Conservation (phyloP, 2,797 vertebrate species). For the Myoxocephalus aenaeus region DNA sequence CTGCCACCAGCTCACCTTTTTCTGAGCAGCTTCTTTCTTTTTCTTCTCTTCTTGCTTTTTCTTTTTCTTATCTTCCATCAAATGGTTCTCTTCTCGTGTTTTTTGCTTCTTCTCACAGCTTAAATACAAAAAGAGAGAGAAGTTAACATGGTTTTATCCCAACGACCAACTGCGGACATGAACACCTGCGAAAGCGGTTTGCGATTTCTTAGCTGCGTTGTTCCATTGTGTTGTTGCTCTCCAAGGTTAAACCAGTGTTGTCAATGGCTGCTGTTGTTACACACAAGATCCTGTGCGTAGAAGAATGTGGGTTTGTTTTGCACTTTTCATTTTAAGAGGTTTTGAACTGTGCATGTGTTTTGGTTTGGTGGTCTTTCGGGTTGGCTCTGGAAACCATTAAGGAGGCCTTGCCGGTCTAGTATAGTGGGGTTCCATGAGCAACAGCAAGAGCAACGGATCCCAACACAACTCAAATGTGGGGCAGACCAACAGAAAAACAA, state of each 20-base stretch:
- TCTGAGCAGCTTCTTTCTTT: slow-evolving; percentile 98
- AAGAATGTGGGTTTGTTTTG: slow-evolving; percentile 21
- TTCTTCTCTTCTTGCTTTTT: slow-evolving; percentile 99
- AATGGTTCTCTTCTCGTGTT: slow-evolving; percentile 94
- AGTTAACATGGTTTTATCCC: slow-evolving; percentile 3
- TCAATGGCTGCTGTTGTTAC: slow-evolving; percentile 3
- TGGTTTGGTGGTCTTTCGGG: slow-evolving; percentile 22
- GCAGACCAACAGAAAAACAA: slow-evolving; percentile 23
- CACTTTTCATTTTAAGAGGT: slow-evolving; percentile 7
- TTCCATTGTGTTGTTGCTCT: slow-evolving; percentile 16
- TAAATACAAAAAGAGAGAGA: slow-evolving; percentile 39
- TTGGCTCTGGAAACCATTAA: slow-evolving; percentile 54
- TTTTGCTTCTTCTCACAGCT: slow-evolving; percentile 89
- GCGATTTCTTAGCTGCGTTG: neutral
- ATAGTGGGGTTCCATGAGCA: slow-evolving; percentile 1
- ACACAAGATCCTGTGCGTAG: neutral
- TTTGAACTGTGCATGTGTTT: slow-evolving; percentile 24
- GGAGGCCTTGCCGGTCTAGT: slow-evolving; percentile 28
- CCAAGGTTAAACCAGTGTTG: slow-evolving; percentile 8
- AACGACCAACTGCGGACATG: slow-evolving; percentile 10
- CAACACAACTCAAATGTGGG: neutral
- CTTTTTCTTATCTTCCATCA: slow-evolving; percentile 99
- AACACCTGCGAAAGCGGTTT: slow-evolving; percentile 20
- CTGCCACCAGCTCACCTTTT: slow-evolving; percentile 85
- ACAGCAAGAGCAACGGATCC: slow-evolving; percentile 17